phyloP scores from a whole-genome alignment of 2,113 vertebrate species.

The Python bivittatus region DNA sequence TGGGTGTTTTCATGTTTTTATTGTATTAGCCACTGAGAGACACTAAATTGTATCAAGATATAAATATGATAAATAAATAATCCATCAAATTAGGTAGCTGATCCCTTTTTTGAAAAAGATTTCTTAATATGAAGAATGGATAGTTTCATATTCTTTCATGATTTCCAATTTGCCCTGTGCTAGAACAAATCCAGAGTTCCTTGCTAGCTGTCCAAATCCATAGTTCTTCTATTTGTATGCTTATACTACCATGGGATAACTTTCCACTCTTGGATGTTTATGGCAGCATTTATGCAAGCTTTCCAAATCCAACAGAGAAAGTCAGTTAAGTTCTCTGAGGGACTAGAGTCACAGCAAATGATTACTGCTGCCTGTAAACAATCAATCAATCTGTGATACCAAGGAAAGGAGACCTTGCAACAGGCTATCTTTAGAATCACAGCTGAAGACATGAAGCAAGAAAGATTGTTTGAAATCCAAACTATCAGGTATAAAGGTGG shows the following conservation, averaged over 20 bases:
- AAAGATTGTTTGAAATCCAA: not conserved
- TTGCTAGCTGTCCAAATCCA: not conserved
- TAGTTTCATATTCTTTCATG: not conserved
- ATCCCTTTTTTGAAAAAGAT: not conserved
- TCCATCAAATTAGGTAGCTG: not conserved
- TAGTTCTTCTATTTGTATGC: not conserved
- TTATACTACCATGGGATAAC: not conserved
- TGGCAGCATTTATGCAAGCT: not conserved
- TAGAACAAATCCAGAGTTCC: not conserved
- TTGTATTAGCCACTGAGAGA: not conserved
- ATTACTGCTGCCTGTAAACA: not conserved
- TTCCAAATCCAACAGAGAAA: not conserved
- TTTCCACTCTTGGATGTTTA: not conserved
- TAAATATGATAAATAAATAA: not conserved
- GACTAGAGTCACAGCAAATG: not conserved
- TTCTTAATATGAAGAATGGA: not conserved
- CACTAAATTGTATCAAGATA: not conserved
- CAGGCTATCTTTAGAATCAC: constrained; percentile 11
- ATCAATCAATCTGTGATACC: constrained; percentile 11
- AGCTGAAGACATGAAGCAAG: constrained; percentile 8
- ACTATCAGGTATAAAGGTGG: not conserved
- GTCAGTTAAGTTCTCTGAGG: not conserved
- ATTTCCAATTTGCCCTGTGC: not conserved
- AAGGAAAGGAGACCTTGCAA: not conserved
- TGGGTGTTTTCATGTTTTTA: not conserved